Evolutionary conservation across 2,797 vertebrate genomes (phyloP), one percentile per base, ranked within the genome.

Genomic region (Bradypodion pumilum): DNA sequence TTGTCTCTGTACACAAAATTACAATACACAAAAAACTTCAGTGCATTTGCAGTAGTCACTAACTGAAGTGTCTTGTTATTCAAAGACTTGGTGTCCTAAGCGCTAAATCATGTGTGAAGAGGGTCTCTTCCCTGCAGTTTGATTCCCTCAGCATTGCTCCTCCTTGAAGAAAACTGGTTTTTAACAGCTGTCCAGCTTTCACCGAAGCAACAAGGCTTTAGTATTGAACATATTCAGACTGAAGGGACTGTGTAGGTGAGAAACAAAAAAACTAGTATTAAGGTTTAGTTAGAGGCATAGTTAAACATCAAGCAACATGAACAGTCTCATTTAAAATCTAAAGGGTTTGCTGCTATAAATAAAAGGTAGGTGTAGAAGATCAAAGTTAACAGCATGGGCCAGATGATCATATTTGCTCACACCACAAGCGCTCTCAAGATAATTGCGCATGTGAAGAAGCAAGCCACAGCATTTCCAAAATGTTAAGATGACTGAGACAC

Each of bases 161-260:
- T 91, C 88, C 89, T 66, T 16, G 88, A 93, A 88, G 90, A 80
- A 88, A 77, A 74, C 40, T 0, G 4, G 72, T 32, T 63, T 87
- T 77, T 91, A 91, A 91, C 86, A 89, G 76, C n/a, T 82, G 91
- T 90, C 10, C 84, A 78, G 90, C 81, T 80, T 89, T 97, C 95
- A 95, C 88, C 86, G 92, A 84, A 91, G 91, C 42, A 93, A 81
- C 83, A 95, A 91, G 69, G 95, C 95, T 96, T 97, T 97, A 97
- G 96, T 97, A 97, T 93, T 96, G 97, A 96, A 97, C 93, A 95
- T 94, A 96, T 85, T 98, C 97, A 91, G 97, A 97, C 92, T 97
- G 97, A 97, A 99, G 97, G 95, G 98, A 98, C 98, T 99, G 97
- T 91, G 40, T 91, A 4, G 86, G 92, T 91, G 91, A 95, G 83